Base-by-base conservation (phyloP, 2,113 vertebrate species). In the Lepidothrix coronata region DNA sequence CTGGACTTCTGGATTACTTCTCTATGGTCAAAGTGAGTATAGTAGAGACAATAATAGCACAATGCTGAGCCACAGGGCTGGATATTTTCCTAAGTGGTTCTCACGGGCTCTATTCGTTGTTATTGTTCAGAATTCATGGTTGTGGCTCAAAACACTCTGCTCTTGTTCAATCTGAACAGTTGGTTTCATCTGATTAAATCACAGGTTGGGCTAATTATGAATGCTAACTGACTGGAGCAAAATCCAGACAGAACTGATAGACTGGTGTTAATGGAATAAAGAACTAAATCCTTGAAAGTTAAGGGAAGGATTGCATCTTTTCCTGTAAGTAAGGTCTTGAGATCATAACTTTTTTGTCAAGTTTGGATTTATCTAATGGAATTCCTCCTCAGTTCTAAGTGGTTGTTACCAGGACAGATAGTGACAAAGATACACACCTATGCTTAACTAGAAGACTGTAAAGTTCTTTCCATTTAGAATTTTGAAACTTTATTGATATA, bases 141-240 rank as follows among this genome's bases (percentile, higher is more conserved):
- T 91, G 48, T 18, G 14, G 19, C n/a, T 58, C 41, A 44, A 85
- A 89, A 54, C 17, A 89, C 16, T 3, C 39, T 41, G 12, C 30
- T 75, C 27, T n/a, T 52, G 66, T 54, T 85, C 44, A 82, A 1
- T 78, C 31, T 82, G 55, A 95, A 44, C 27, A 57, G 43, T 65
- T 77, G 30, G 23, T 78, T 94, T 93, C 74, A 72, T 71, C 33
- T 82, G 48, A 89, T 87, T 72, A 89, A 89, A 88, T 75, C 41
- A 28, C n/a, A 75, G 11, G 15, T 55, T 89, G 51, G 16, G 4
- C 33, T 89, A 74, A 74, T 54, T 57, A 63, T 33, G 39, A 62
- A 81, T 59, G 23, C 28, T 89, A 80, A 81, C 74, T 87, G 68
- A 43, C 68, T 51, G 63, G 87, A 82, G 19, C 18, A 87, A 89